Base-by-base conservation (phyloP, 2,888 invertebrate species). In the Cryptocephalus moraei region DNA sequence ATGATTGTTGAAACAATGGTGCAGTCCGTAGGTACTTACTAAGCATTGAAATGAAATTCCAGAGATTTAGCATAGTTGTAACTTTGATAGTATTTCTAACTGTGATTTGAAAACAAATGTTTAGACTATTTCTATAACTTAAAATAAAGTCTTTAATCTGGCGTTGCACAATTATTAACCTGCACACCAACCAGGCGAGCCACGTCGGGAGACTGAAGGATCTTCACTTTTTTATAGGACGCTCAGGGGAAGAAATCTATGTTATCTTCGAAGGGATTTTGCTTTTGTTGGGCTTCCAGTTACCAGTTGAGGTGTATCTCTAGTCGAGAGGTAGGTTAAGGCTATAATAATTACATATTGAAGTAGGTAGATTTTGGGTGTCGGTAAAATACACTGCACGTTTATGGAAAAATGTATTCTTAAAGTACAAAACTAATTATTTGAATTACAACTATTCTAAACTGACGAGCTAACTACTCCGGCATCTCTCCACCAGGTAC, bases 401-500 rank as follows among this genome's bases (percentile, higher is more conserved):
- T 10, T 22, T 44, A 38, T 8, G 8, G 32, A 36, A 39, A 46
- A 41, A 33, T 34, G 2, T 33, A 8, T 34, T 12, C 13, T 41
- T 48, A 40, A 34, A 47, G 36, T 22, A 36, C 40, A 41, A 31
- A 32, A 45, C 32, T 41, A 11, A 41, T 11, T 9, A 32, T 40
- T 22, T 22, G 22, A 22, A n/a, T 12, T 40, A 31, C 9, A 11
- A 36, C 34, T 22, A 22, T 22, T 22, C 6, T 22, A 22, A 22
- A 6, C 2, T 32, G 8, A n/a, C 2, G 11, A 38, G 32, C n/a
- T 36, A n/a, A n/a, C 56, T 54, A 63, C 48, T 85, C 84, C 1
- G 85, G 84, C 77, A 86, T 82, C 61, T 86, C 86, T 58, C 86
- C 86, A 53, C 86, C 86, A 50, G 86, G 86, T 49, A 87, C 85